These are phyloP conservation scores for Campoplex capitator DNA, from an alignment of 2,888 invertebrate genomes.

Conservation along the genomic window DNA sequence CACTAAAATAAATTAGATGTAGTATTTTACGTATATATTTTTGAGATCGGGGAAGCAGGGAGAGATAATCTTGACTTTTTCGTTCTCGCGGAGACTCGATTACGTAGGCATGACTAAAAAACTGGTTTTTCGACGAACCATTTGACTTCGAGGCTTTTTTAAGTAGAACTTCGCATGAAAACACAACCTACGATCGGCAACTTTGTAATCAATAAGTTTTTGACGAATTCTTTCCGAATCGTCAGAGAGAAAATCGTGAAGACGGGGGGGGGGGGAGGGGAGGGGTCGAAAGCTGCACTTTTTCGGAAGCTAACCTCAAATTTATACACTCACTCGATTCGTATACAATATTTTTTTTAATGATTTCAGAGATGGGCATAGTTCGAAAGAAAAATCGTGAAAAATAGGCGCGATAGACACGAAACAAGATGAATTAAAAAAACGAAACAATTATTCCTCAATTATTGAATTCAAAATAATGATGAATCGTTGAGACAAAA, in stretches of 20 bases:
- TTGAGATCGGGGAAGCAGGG: slow-evolving; percentile 37
- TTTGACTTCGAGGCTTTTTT: slow-evolving; percentile 30
- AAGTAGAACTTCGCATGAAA: slow-evolving; percentile 63
- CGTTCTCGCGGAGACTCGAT: slow-evolving; percentile 3
- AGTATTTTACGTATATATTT: slow-evolving; percentile 40
- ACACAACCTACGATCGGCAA: slow-evolving; percentile 56
- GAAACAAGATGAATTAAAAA: not conserved
- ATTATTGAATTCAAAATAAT: not conserved
- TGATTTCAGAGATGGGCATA: slow-evolving; percentile 13
- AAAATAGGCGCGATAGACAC: not conserved
- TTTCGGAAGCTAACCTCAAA: slow-evolving; percentile 38
- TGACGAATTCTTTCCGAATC: slow-evolving; percentile 10
- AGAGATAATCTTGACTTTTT: not conserved
- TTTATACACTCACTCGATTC: slow-evolving; percentile 10
- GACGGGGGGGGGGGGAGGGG: not conserved
- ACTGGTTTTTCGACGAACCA: slow-evolving; percentile 6
- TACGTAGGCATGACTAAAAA: slow-evolving; percentile 18
- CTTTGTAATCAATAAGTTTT: slow-evolving; percentile 12
- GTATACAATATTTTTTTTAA: not conserved
- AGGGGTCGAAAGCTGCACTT: slow-evolving; percentile 16
- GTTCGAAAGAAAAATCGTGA: slow-evolving; percentile 6
- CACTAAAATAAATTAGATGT: slow-evolving; percentile 61
- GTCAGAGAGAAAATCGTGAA: not conserved
- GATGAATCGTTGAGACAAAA: not conserved
- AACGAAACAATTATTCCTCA: not conserved